Conservation (phyloP, 2,888 invertebrate species). For the Ormyrus rosae region DNA sequence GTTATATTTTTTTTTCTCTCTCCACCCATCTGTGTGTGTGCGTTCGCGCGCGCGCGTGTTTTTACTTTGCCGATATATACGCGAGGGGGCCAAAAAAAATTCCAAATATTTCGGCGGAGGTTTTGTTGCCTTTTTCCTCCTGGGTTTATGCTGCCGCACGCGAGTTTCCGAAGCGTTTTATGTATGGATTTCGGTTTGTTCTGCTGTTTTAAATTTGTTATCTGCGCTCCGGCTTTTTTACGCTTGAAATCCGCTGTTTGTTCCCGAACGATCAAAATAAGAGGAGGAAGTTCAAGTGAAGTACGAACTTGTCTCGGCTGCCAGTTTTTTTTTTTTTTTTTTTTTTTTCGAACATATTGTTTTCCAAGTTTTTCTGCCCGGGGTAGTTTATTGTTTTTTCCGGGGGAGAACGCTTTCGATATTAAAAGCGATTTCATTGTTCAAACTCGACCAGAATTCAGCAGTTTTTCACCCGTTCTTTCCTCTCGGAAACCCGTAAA, state of each 20-base stretch:
- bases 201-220: neutral
- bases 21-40: neutral
- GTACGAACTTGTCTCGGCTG: too few species aligned
- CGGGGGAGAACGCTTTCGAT: too few species aligned
- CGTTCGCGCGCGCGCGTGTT: neutral
- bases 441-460: too few species aligned
- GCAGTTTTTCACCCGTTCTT: too few species aligned
- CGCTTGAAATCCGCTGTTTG: neutral
- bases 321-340: too few species aligned
- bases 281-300: too few species aligned
- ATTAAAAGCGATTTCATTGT: too few species aligned
- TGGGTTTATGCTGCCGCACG: neutral
- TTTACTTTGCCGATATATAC: constrained; percentile 3
- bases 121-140: neutral
- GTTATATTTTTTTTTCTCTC: constrained; percentile 5
- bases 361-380: too few species aligned
- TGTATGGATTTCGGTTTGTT: neutral
- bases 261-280: neutral
- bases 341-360: too few species aligned
- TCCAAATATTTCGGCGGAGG: neutral
- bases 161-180: too few species aligned
- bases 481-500: too few species aligned
- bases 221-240: neutral
- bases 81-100: neutral
- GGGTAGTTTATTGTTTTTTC: too few species aligned